A percentile compares a stretch with the other conserved stretches of the same genome.
Evolutionary conservation across 2,113 vertebrate species (phyloP).

Genomic region (Corydoras maculifer): DNA sequence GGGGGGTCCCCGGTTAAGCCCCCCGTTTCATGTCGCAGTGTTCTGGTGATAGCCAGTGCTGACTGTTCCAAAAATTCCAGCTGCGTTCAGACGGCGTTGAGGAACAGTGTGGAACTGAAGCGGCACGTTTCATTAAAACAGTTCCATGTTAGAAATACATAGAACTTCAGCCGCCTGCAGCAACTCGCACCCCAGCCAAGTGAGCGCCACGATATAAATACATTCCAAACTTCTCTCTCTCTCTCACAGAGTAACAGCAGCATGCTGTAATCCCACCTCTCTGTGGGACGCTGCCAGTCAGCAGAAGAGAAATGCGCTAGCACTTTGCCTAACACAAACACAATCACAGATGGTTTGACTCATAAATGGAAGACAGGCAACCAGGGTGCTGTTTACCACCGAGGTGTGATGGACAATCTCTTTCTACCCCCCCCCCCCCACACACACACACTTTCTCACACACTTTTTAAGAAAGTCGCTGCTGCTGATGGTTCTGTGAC

Average conservation of each 20-base stretch:
- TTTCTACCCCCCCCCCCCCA: no score
- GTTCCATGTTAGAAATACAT: background rate
- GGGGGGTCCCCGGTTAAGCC: no score
- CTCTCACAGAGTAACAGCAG: constrained; percentile 1
- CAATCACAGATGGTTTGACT: constrained; percentile 65
- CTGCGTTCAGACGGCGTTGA: no score
- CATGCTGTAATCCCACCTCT: background rate
- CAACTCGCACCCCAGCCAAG: background rate
- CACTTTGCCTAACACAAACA: constrained; percentile 68
- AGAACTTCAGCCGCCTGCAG: background rate
- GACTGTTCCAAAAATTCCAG: no score
- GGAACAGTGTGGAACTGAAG: no score
- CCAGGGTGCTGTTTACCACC: constrained; percentile 44
- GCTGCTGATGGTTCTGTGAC: no score
- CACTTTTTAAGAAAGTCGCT: background rate
- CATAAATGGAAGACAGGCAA: constrained; percentile 50
- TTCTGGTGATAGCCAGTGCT: no score
- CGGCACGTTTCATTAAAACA: background rate
- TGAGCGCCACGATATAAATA: background rate
- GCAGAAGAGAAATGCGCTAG: constrained; percentile 40
- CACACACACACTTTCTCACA: background rate
- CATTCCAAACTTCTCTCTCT: background rate
- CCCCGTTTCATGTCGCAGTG: no score
- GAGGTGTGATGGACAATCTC: constrained; percentile 54
- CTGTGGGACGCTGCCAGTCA: constrained; percentile 12